phyloP scores from a whole-genome alignment of 1,140 invertebrate genomes.

The Bradynema listronoti region DNA sequence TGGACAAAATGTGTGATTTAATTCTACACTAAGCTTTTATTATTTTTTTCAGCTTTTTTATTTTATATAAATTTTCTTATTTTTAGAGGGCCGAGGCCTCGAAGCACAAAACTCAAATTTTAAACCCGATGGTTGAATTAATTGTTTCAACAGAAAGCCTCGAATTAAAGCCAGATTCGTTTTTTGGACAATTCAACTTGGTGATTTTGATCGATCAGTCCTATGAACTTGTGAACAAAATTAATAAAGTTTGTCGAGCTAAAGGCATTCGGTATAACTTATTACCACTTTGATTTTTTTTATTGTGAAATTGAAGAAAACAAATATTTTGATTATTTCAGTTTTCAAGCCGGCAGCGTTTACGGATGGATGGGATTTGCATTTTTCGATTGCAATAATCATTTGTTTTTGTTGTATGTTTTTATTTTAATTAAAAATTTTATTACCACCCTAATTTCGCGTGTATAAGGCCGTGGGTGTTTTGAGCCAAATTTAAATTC shows the following conservation, averaged over 20 bases:
- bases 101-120: conserved; percentile 68
- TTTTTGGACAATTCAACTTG: conserved; percentile 74
- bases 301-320: not conserved
- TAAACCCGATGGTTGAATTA: conserved; percentile 88
- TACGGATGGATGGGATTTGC: conserved; percentile 87
- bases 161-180: conserved; percentile 65
- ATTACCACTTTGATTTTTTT: no score
- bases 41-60: no score
- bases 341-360: conserved; percentile 70
- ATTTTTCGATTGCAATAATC: conserved; percentile 78
- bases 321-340: conserved; percentile 21
- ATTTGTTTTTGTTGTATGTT: conserved; percentile 77
- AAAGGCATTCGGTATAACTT: conserved; percentile 76
- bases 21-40: no score
- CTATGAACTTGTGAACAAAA: conserved; percentile 67
- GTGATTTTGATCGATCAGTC: conserved; percentile 73
- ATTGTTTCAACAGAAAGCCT: conserved; percentile 66
- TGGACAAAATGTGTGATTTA: no score
- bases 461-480: no score
- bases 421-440: not conserved
- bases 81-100: conserved; percentile 76
- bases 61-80: no score
- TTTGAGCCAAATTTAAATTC: no score
- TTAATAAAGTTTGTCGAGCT: conserved; percentile 74
- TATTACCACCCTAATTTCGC: no score